Evolutionary conservation across 2,797 vertebrate genomes (phyloP).

Genomic region (Tangara arthus): DNA sequence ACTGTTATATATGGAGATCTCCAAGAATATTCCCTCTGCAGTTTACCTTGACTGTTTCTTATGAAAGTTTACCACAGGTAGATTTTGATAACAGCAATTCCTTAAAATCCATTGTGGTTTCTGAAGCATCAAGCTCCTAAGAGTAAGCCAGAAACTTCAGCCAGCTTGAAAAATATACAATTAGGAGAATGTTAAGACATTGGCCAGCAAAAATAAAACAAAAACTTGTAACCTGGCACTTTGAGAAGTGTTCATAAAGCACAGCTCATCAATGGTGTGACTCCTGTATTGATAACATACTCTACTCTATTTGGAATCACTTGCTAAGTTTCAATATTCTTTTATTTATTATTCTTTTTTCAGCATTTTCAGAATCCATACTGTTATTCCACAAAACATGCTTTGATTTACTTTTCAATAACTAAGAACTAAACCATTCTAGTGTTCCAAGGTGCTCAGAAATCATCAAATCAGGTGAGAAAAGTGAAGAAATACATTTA

Average conservation of each 20-base stretch:
- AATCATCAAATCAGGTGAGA: not conserved
- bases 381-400: not conserved
- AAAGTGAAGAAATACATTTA: not conserved
- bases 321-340: not conserved
- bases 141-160: not conserved
- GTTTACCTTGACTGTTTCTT: not conserved
- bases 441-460: not conserved
- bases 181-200: accelerated
- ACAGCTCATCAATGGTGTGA: accelerated
- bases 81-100: not conserved
- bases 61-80: not conserved
- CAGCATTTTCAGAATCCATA: not conserved
- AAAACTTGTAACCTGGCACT: not conserved
- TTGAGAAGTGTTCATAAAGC: not conserved
- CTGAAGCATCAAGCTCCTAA: not conserved
- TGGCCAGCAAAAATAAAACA: not conserved
- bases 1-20: not conserved
- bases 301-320: not conserved
- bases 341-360: not conserved
- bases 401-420: not conserved
- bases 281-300: not conserved
- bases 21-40: not conserved
- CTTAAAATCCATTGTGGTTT: not conserved
- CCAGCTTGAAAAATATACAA: not conserved
- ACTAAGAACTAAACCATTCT: not conserved